Evolutionary conservation across 2,888 invertebrate genomes (phyloP).

Genomic region (Nysson spinosus): DNA sequence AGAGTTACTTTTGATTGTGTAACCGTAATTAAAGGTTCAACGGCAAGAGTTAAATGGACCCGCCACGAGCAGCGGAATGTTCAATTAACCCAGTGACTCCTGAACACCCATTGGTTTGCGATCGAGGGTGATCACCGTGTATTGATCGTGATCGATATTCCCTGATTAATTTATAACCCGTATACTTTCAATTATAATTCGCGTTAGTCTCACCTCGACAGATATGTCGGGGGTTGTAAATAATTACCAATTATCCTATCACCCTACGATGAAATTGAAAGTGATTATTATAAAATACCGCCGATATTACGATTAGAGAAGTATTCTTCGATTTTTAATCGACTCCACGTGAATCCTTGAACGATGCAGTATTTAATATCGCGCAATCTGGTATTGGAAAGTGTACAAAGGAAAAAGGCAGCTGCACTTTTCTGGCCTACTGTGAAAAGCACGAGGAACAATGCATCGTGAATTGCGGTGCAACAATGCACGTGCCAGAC

Average conservation of each 20-base stretch:
- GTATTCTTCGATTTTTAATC: too few species aligned
- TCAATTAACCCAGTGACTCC: conserved; percentile 41
- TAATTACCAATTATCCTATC: conserved; percentile 33
- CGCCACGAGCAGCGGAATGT: conserved; percentile 13
- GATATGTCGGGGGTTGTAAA: neutral
- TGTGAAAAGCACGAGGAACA: conserved; percentile 45
- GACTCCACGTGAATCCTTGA: conserved; percentile 20
- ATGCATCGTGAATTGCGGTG: conserved; percentile 29
- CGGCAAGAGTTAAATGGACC: conserved; percentile 5
- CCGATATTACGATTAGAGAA: too few species aligned
- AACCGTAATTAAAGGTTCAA: conserved; percentile 27
- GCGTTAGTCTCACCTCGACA: neutral
- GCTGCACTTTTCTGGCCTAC: conserved; percentile 46
- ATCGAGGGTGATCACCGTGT: neutral
- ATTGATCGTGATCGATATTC: conserved; percentile 12
- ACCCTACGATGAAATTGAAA: conserved; percentile 7
- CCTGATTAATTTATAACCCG: too few species aligned
- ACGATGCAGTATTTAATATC: conserved; percentile 19
- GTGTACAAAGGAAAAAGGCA: conserved; percentile 40
- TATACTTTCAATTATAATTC: neutral
- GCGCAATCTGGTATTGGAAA: conserved; percentile 13
- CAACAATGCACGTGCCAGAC: conserved; percentile 32
- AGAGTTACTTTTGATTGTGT: conserved; percentile 14
- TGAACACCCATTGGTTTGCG: neutral
- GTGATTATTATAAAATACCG: conserved; percentile 4